These are phyloP conservation scores for Lutjanus erythropterus DNA, from an alignment of 2,113 vertebrate genomes.

Conservation along the genomic window DNA sequence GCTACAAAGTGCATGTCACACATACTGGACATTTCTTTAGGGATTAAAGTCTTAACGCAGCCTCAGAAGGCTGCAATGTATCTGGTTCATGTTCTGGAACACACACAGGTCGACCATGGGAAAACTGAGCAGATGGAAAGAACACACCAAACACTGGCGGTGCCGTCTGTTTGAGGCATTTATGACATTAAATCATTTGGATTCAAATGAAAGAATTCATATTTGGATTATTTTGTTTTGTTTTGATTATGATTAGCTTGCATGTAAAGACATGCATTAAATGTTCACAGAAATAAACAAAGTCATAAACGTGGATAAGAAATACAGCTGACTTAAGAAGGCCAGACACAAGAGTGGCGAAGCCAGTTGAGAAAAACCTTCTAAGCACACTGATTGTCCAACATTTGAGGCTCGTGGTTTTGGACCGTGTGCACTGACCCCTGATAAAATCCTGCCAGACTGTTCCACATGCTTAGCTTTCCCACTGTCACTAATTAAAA, in stretches of 20 bases:
- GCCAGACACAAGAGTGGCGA: background rate
- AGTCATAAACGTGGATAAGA: background rate
- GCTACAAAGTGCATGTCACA: constrained; percentile 60
- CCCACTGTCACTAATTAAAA: constrained; percentile 53
- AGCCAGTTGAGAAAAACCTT: background rate
- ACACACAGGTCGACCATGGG: background rate
- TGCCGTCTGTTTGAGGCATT: background rate
- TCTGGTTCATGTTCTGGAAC: constrained; percentile 19
- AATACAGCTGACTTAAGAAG: background rate
- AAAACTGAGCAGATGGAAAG: constrained; percentile 10
- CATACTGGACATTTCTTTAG: constrained; percentile 65
- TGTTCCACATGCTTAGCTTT: constrained; percentile 50
- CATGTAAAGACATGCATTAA: background rate
- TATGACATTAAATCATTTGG: background rate
- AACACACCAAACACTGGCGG: background rate
- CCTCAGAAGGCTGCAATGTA: constrained; percentile 22
- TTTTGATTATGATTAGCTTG: no score
- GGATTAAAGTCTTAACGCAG: constrained; percentile 49
- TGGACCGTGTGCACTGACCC: constrained; percentile 7
- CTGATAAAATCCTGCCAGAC: constrained; percentile 26
- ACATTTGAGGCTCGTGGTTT: constrained; percentile 11
- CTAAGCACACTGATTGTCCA: background rate
- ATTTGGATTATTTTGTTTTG: background rate
- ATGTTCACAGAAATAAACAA: background rate
- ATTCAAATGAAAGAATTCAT: background rate